Evolutionary conservation across 2,888 invertebrate genomes (phyloP), one percentile per base, ranked within the genome.

Genomic region (Pseudoips prasinana): DNA sequence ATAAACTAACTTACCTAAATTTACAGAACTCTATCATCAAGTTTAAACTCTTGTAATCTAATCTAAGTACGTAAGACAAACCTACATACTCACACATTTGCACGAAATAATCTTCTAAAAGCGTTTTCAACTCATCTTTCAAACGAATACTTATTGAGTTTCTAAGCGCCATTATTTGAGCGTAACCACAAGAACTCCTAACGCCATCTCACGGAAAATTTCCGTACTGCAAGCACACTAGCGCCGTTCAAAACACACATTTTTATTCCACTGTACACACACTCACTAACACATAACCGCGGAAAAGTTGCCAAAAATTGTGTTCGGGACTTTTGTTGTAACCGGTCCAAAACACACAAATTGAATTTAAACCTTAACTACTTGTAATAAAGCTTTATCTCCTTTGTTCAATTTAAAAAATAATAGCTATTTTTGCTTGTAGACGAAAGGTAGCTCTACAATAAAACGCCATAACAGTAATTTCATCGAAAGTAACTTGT

Each of bases 291-390:
- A 79, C 79, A 60, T 20, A 20, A 43, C 39, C 26, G 35, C 35
- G 39, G 64, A 73, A 84, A 83, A 82, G 72, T 67, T 71, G 48
- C 47, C 72, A 80, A 84, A 81, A 85, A 82, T 72, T 46, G 38
- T 38, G 22, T 42, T 36, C 34, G 31, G 43, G 43, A 53, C 40
- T 56, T 64, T 53, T 49, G 46, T 36, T 45, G 20, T 35, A 58
- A 46, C 58, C 43, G 53, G 29, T 31, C 7, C 14, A 1, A 0
- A 0, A 2, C 1, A 1, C 0, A 2, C 7, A 38, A 57, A 43
- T n/a, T 10, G 7, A 73, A 58, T 38, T 19, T 46, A 7, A 36
- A 41, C 58, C 43, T 45, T 60, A 44, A 1, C 0, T 0, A 0
- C 0, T 1, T 0, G 0, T 0, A 0, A 6, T 22, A 68, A 18